phyloP scores from a whole-genome alignment of 2,113 vertebrate genomes.

The Oreochromis aureus region DNA sequence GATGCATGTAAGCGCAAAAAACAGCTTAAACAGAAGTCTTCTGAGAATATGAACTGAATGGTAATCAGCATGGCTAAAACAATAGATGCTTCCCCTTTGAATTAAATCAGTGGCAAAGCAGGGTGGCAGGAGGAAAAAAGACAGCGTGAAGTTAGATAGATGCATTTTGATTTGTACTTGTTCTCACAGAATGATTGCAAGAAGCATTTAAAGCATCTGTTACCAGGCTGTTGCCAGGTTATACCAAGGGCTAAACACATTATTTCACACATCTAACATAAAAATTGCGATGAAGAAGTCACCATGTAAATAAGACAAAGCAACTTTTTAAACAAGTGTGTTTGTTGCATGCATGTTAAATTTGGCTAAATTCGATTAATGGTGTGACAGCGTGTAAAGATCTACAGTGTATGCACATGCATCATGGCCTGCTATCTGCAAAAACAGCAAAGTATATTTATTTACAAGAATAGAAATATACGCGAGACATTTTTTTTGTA shows the following conservation, averaged over 20 bases:
- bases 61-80: background rate
- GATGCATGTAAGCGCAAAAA: background rate
- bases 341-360: background rate
- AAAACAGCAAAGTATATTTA: background rate
- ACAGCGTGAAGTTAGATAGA: background rate
- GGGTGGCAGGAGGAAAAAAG: background rate
- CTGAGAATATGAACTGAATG: background rate
- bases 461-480: background rate
- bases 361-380: background rate
- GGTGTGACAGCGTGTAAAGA: background rate
- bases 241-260: background rate
- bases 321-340: background rate
- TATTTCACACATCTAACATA: background rate
- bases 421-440: background rate
- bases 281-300: background rate
- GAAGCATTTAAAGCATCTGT: background rate
- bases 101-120: background rate
- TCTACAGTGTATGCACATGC: background rate
- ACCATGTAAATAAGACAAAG: background rate
- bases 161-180: background rate
- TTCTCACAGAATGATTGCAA: background rate
- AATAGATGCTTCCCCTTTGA: background rate
- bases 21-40: background rate
- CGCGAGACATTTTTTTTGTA: background rate
- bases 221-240: background rate